Percentiles rank a stretch among this genome's conserved stretches.
These are phyloP conservation scores for Glaucopsyche alexis DNA, from an alignment of 2,888 invertebrate genomes.

Conservation along the genomic window DNA sequence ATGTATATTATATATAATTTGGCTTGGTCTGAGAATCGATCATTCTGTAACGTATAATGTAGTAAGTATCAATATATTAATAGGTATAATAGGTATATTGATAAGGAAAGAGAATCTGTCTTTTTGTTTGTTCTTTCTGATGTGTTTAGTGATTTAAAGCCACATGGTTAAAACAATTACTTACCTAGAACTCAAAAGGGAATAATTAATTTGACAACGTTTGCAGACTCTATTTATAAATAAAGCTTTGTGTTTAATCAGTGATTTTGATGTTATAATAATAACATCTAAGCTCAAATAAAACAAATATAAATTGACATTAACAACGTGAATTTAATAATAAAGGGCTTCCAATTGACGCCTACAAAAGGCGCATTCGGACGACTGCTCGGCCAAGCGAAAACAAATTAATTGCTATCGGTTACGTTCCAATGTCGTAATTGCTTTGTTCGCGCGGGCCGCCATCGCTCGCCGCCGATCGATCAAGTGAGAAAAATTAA, in stretches of 20 bases:
- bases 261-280: constrained; percentile 1
- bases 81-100: no score
- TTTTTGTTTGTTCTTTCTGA: not conserved
- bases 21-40: no score
- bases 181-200: not conserved
- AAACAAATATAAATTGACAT: constrained; percentile 35
- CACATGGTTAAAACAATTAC: not conserved
- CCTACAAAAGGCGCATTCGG: constrained; percentile 55
- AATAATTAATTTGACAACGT: constrained; percentile 10
- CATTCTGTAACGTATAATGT: no score
- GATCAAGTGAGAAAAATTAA: constrained; percentile 76
- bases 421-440: constrained; percentile 70
- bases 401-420: constrained; percentile 78
- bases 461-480: constrained; percentile 46
- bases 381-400: constrained; percentile 62
- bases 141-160: not conserved
- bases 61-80: no score
- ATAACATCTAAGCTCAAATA: constrained; percentile 8
- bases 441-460: constrained; percentile 66
- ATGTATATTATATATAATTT: no score
- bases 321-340: constrained; percentile 57
- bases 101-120: no score
- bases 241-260: constrained; percentile 11
- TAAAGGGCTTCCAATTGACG: constrained; percentile 56
- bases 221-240: constrained; percentile 3